Evolutionary conservation across 2,113 vertebrate species (phyloP), one percentile per base, ranked within the genome.

Genomic region (Cyphomyrus plagiostoma): DNA sequence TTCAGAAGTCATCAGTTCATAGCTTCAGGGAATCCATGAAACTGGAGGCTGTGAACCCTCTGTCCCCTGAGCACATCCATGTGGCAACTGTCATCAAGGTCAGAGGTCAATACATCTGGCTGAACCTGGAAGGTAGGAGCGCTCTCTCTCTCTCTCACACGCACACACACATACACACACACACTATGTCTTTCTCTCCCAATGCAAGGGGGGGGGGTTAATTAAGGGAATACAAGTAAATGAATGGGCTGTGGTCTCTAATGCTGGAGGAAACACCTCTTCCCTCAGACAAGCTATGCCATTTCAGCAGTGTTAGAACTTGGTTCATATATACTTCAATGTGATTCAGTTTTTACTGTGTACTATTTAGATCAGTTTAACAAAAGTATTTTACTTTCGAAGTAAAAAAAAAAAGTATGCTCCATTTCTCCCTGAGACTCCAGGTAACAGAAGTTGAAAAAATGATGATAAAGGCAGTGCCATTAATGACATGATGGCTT

Each of bases 11-110:
- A 91, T 94, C 93, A 91, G 97, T 98, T 88, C 98, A 98, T 92
- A 96, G 96, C 90, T 98, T 98, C 94, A 98, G 97, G 93, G 98
- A 98, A 93, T 96, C 96, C 91, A 99, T 99, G 98, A 99, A 98
- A 94, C 97, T 99, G n/a, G 98, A 99, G 94, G 97, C 98, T 4
- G 97, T 99, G 93, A 98, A 99, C 94, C 98, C 96, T 3, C 93
- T 97, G 91, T 95, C 96, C 88, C 97, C 97, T 13, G 97, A 98
- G 94, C 97, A 99, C 94, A 97, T 99, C 89, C 98, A 98, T n/a
- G 96, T 99, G 92, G 97, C 97, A 49, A 97, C 97, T 48, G 94
- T 99, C 90, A 97, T 96, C 91, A 97, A 94, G 90, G 96, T 99
- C 93, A 97, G 96, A 95, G 97, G 97, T 87, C 97, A 97, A 11